phyloP scores from a whole-genome alignment of 1,140 invertebrate species.

The Dolichoris vasculosae region DNA sequence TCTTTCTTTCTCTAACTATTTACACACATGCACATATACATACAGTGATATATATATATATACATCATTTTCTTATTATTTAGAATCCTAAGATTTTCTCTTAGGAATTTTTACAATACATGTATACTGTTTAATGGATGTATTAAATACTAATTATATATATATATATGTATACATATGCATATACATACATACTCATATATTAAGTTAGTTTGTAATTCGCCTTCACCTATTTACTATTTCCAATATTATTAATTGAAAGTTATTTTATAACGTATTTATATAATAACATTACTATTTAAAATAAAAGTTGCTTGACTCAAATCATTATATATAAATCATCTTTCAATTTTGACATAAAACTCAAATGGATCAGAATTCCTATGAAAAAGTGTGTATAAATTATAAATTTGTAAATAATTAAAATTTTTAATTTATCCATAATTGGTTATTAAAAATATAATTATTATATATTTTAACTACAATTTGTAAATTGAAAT shows the following conservation, averaged over 20 bases:
- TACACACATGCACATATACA: too few relatives aligned
- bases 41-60: not conserved
- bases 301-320: not conserved
- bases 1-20: not conserved
- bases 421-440: too few relatives aligned
- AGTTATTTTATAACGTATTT: not conserved
- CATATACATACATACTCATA: too few relatives aligned
- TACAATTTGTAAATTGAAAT: too few relatives aligned
- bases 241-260: not conserved
- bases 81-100: not conserved
- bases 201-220: not conserved
- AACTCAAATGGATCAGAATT: not conserved
- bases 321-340: not conserved
- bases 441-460: too few relatives aligned
- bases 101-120: not conserved
- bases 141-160: not conserved
- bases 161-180: not conserved
- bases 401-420: too few relatives aligned
- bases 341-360: not conserved
- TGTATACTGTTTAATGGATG: not conserved
- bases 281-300: not conserved
- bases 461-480: too few relatives aligned
- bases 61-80: not conserved
- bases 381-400: not conserved
- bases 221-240: not conserved